Evolutionary conservation across 2,113 vertebrate species (phyloP).

Genomic region (Brachirus orientalis): DNA sequence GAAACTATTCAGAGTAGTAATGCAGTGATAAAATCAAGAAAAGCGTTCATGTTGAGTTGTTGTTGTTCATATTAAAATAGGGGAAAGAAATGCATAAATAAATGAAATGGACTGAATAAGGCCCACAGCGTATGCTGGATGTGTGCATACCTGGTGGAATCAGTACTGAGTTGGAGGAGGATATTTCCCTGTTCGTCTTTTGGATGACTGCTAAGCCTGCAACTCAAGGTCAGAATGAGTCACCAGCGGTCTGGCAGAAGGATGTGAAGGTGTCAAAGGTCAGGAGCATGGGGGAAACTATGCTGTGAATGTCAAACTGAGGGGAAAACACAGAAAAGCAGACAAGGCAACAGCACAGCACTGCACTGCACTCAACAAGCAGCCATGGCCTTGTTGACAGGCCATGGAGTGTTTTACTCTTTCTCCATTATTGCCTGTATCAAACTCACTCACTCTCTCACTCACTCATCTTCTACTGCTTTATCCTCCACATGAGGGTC

Average conservation of each 20-base stretch:
- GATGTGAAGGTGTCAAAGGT: conserved; percentile 51
- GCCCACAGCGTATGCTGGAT: neutral
- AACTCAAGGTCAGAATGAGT: conserved; percentile 62
- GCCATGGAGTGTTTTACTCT: conserved; percentile 39
- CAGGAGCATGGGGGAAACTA: conserved; percentile 46
- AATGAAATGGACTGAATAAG: conserved; percentile 31
- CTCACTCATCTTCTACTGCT: too few species aligned
- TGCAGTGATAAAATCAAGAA: neutral
- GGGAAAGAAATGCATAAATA: conserved; percentile 31
- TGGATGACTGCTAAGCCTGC: conserved; percentile 39
- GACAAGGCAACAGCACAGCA: conserved; percentile 34
- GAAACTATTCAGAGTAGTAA: neutral
- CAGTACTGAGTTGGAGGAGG: conserved; percentile 45
- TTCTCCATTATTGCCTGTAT: conserved; percentile 5
- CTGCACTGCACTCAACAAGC: conserved; percentile 16
- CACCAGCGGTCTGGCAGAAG: conserved; percentile 45
- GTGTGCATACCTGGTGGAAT: conserved; percentile 31
- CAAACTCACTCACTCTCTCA: too few species aligned
- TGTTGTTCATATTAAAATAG: conserved; percentile 2
- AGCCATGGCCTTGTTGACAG: conserved; percentile 34
- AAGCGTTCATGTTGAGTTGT: neutral
- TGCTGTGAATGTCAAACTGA: conserved; percentile 77
- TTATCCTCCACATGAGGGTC: too few species aligned
- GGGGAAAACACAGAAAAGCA: conserved; percentile 44
- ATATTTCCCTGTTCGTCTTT: conserved; percentile 33